phyloP scores from a whole-genome alignment of 2,113 vertebrate species.

The Hymenochirus boettgeri region DNA sequence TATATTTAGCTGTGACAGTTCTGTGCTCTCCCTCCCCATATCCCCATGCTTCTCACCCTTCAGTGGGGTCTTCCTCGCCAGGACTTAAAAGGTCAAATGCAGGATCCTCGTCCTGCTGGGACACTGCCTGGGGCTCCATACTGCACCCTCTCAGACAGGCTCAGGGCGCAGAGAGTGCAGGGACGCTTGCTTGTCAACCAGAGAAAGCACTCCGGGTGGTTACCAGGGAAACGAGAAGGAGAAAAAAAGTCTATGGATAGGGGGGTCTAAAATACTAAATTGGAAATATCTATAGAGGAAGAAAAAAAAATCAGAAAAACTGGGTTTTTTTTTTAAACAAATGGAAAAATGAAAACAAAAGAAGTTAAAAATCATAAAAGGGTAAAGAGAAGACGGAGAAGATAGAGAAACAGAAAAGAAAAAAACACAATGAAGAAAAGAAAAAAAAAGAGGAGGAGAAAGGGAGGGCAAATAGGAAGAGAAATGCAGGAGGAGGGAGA shows the following conservation, averaged over 20 bases:
- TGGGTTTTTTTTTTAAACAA: no score
- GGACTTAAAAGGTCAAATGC: conserved; percentile 29
- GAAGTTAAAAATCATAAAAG: neutral
- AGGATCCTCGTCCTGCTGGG: conserved; percentile 27
- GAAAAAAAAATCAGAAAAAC: neutral
- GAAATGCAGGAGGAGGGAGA: neutral
- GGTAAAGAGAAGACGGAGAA: neutral
- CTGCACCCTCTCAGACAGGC: conserved; percentile 34
- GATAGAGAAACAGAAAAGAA: neutral
- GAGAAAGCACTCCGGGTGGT: neutral
- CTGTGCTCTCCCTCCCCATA: conserved; percentile 4
- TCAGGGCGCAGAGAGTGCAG: conserved; percentile 7
- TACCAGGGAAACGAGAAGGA: conserved; percentile 14
- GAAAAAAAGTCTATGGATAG: neutral
- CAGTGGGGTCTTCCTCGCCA: conserved; percentile 25
- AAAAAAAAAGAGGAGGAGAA: neutral
- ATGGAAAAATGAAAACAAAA: neutral
- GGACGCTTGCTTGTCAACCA: conserved; percentile 2
- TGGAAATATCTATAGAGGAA: conserved; percentile 13
- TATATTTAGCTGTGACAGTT: conserved; percentile 23
- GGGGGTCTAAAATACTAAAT: conserved; percentile 16
- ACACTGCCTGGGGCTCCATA: conserved; percentile 38
- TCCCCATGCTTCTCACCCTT: conserved; percentile 24
- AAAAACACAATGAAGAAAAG: neutral
- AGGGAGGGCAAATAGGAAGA: neutral